Conservation (phyloP, 2,888 invertebrate genomes). For the Crossocerus cetratus region DNA sequence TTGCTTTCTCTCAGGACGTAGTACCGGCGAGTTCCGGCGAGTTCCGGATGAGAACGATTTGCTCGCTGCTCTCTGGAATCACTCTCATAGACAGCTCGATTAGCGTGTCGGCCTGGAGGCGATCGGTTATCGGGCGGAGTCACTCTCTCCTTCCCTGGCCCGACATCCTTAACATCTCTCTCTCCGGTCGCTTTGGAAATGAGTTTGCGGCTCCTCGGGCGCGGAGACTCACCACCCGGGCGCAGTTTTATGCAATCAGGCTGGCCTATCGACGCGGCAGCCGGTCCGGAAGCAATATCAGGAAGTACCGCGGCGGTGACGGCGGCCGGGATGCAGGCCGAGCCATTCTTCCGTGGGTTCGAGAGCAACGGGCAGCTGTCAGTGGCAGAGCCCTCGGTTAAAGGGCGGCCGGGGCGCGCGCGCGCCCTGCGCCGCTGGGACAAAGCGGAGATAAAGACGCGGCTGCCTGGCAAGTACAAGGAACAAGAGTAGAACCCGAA, state of each 20-base stretch:
- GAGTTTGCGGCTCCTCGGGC: slow-evolving; percentile 17
- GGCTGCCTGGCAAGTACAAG: not conserved
- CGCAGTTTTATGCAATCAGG: slow-evolving; percentile 45
- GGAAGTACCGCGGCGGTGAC: slow-evolving; percentile 1
- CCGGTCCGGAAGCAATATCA: slow-evolving; percentile 23
- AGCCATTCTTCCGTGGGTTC: too few relatives aligned
- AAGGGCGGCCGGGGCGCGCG: slow-evolving; percentile 38
- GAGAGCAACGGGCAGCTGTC: slow-evolving; percentile 56
- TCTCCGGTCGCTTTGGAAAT: not conserved
- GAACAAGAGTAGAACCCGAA: not conserved
- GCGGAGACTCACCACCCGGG: slow-evolving; percentile 29
- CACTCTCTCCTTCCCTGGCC: too few relatives aligned
- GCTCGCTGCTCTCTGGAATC: not conserved
- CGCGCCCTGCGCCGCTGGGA: slow-evolving; percentile 19
- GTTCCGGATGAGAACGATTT: too few relatives aligned
- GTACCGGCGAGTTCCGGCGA: too few relatives aligned
- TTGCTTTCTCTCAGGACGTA: too few relatives aligned
- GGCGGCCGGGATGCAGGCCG: too few relatives aligned
- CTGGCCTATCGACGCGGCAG: slow-evolving; percentile 12
- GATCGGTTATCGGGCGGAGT: too few relatives aligned
- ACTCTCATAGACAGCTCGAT: not conserved
- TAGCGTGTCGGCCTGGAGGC: not conserved
- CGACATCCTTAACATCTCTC: too few relatives aligned
- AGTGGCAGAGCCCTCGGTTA: slow-evolving; percentile 66
- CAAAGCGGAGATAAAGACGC: slow-evolving; percentile 26